Percentiles rank a stretch among this genome's conserved stretches.
These are phyloP conservation scores for Drosophila leontia DNA, from an alignment of 1,140 invertebrate genomes.

Conservation along the genomic window DNA sequence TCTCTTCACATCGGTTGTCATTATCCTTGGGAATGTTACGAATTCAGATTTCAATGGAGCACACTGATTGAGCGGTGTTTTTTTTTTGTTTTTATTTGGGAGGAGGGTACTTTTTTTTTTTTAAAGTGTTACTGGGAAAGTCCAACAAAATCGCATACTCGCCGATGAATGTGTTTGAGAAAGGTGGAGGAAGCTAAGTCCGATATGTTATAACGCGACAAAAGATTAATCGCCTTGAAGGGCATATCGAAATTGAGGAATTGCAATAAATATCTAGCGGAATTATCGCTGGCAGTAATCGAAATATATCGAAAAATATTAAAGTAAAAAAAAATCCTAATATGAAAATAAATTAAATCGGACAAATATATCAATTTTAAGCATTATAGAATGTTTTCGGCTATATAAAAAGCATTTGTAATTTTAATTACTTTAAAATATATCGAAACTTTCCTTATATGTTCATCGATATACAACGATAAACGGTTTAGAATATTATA, in stretches of 20 bases:
- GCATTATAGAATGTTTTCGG: no score
- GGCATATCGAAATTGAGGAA: constrained; percentile 7
- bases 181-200: constrained; percentile 7
- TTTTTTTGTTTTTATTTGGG: constrained; percentile 6
- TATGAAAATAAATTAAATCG: neutral
- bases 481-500: neutral
- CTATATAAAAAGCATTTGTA: neutral
- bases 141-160: constrained; percentile 25
- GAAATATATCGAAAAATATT: neutral
- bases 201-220: constrained; percentile 1
- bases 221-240: neutral
- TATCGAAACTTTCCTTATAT: neutral
- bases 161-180: constrained; percentile 35
- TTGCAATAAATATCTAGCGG: constrained; percentile 15
- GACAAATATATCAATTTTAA: neutral
- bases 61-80: constrained; percentile 28
- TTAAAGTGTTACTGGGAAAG: constrained; percentile 5
- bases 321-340: neutral
- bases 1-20: constrained; percentile 14
- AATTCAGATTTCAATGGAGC: constrained; percentile 40
- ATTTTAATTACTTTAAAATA: neutral
- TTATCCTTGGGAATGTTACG: constrained; percentile 54
- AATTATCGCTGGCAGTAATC: neutral
- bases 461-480: neutral
- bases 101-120: constrained; percentile 2